These are phyloP conservation scores for Scotopteryx bipunctaria DNA, from an alignment of 2,888 invertebrate genomes.

Conservation along the genomic window DNA sequence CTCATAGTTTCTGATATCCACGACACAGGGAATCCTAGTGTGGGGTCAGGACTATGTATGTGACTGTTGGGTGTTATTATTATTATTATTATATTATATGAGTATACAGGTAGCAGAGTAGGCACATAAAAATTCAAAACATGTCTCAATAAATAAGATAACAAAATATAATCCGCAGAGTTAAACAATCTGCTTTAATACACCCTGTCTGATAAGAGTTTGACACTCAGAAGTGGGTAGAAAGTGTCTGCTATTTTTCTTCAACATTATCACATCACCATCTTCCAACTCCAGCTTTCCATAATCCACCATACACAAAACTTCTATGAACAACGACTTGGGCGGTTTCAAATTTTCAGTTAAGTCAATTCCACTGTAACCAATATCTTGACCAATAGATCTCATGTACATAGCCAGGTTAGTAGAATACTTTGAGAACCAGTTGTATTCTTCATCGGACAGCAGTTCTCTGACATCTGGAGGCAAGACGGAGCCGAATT, in stretches of 20 bases:
- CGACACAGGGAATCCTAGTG: too few species aligned
- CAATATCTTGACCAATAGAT: conserved; percentile 89
- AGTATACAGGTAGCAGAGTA: too few species aligned
- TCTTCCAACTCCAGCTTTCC: conserved; percentile 97
- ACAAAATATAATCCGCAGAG: not conserved
- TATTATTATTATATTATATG: too few species aligned
- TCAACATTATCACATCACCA: conserved; percentile 94
- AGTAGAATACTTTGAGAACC: conserved; percentile 95
- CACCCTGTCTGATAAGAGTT: conserved; percentile 94
- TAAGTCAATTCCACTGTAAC: conserved; percentile 90
- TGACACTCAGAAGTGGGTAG: conserved; percentile 95
- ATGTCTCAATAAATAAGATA: not conserved
- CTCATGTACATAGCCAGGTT: conserved; percentile 95
- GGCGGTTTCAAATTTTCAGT: conserved; percentile 95
- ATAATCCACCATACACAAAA: conserved; percentile 94
- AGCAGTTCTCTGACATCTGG: conserved; percentile 91
- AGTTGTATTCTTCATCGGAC: conserved; percentile 91
- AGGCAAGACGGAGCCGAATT: conserved; percentile 96
- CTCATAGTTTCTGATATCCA: too few species aligned
- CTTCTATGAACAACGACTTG: conserved; percentile 95
- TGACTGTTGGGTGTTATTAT: too few species aligned
- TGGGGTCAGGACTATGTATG: too few species aligned
- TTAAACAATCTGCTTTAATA: conserved; percentile 88
- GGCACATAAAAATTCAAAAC: not conserved
- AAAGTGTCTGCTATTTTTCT: conserved; percentile 95